These are phyloP conservation scores for Sphaerodactylus townsendi DNA, from an alignment of 2,113 vertebrate species.

Conservation along the genomic window DNA sequence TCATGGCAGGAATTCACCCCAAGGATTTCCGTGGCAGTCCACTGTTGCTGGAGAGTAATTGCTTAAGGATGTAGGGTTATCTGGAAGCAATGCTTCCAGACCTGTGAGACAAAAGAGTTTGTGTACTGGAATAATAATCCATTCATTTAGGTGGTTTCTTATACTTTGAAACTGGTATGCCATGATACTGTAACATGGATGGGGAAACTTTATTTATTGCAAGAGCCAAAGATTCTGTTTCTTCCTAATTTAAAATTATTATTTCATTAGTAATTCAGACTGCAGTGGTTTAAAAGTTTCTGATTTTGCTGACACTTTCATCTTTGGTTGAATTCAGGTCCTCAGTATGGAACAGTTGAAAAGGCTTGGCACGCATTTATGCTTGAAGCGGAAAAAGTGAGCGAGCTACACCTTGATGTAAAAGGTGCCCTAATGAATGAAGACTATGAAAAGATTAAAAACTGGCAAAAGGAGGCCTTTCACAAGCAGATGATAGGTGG, in stretches of 20 bases:
- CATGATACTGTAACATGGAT: neutral
- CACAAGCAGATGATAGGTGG: constrained; percentile 99
- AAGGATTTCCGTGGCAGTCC: no score
- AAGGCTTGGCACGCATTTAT: constrained; percentile 90
- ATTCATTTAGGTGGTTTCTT: no score
- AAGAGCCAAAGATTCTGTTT: neutral
- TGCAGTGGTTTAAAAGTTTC: neutral
- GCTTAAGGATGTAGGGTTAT: no score
- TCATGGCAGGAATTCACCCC: no score
- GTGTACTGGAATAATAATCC: no score
- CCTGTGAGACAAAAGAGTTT: no score
- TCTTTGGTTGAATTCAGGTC: constrained; percentile 78
- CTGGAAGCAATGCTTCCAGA: no score
- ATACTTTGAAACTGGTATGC: neutral
- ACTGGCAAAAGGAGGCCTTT: constrained; percentile 96
- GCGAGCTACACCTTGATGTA: constrained; percentile 95
- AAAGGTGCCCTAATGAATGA: constrained; percentile 90
- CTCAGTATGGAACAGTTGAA: constrained; percentile 95
- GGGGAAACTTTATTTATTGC: neutral
- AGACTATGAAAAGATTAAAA: constrained; percentile 98
- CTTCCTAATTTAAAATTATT: neutral
- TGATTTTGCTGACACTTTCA: constrained; percentile 12
- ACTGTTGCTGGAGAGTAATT: no score
- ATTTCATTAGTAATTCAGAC: neutral
- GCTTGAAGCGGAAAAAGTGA: constrained; percentile 95